Percentiles rank a stretch among this genome's conserved stretches.
These are phyloP conservation scores for Amphipoea oculea DNA, from an alignment of 2,888 invertebrate genomes.

Conservation along the genomic window DNA sequence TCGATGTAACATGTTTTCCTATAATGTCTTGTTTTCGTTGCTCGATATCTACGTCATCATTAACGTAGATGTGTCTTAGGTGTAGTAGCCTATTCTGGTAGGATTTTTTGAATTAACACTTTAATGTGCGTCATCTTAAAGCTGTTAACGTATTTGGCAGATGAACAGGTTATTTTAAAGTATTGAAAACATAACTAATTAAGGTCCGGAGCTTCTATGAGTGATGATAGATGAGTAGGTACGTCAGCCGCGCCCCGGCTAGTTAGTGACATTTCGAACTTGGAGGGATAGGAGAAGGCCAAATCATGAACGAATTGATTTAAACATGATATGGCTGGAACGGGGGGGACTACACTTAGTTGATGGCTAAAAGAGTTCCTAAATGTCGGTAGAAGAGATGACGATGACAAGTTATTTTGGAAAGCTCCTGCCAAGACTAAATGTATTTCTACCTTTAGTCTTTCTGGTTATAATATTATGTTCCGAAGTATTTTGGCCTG, in stretches of 20 bases:
- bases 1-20: constrained; percentile 24
- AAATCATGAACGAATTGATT: neutral
- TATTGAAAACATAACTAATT: neutral
- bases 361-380: neutral
- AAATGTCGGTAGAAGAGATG: neutral
- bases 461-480: constrained; percentile 17
- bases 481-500: neutral
- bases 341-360: neutral
- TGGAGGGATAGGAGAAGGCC: neutral
- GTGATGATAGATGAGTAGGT: neutral
- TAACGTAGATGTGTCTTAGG: neutral
- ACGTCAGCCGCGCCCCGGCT: neutral
- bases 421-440: neutral
- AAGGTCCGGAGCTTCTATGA: neutral
- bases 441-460: neutral
- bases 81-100: neutral
- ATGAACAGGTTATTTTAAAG: neutral
- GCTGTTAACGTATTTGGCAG: neutral
- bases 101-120: constrained; percentile 8
- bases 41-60: constrained; percentile 35
- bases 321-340: neutral
- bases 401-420: neutral
- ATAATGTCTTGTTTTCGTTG: constrained; percentile 37
- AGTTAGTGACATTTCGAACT: neutral
- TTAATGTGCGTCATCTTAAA: constrained; percentile 18